phyloP scores from a whole-genome alignment of 1,140 invertebrate species.

The Drosophila ficusphila region DNA sequence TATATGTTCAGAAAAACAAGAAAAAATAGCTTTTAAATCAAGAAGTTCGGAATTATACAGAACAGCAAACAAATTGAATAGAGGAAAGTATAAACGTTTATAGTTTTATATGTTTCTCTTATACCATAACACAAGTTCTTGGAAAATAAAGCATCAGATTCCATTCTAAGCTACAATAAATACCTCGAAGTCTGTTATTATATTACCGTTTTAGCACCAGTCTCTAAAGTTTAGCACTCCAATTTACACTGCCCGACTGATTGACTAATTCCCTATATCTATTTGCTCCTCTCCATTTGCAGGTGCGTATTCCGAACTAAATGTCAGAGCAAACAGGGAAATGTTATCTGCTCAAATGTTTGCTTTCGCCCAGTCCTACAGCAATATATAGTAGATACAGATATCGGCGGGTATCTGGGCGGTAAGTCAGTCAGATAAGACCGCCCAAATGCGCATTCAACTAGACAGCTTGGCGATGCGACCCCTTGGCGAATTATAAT shows the following conservation, averaged over 20 bases:
- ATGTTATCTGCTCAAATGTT: constrained; percentile 38
- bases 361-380: constrained; percentile 3
- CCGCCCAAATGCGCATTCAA: constrained; percentile 10
- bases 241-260: constrained; percentile 16
- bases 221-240: constrained; percentile 1
- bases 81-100: too few species aligned
- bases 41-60: background rate
- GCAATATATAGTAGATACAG: constrained; percentile 7
- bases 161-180: too few species aligned
- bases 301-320: constrained; percentile 59
- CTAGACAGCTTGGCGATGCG: constrained; percentile 59
- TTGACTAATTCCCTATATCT: constrained; percentile 52
- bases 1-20: background rate
- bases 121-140: too few species aligned
- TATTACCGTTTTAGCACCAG: background rate
- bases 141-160: too few species aligned
- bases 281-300: constrained; percentile 50
- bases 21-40: background rate
- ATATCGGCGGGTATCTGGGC: constrained; percentile 25
- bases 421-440: constrained; percentile 44
- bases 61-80: background rate
- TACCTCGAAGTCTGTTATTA: too few species aligned
- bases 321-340: constrained; percentile 18
- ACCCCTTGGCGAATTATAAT: constrained; percentile 50
- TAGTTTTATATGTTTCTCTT: too few species aligned